Conservation (phyloP, 2,888 invertebrate genomes). For the Nasonovia ribisnigri region DNA sequence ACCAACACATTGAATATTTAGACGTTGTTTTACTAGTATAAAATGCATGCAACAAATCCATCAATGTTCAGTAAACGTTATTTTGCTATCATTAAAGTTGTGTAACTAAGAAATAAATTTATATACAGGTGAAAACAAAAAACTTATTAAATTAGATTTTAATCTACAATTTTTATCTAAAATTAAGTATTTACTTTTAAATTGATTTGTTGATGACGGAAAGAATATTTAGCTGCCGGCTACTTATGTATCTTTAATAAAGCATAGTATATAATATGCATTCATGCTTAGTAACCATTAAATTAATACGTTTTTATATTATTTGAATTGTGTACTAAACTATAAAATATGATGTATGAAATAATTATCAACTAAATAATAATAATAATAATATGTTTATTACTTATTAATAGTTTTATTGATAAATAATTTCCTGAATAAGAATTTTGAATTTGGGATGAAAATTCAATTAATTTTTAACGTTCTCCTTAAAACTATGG, state of each 20-base stretch:
- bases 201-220: background rate
- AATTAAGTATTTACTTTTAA: background rate
- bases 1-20: background rate
- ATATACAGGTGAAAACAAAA: background rate
- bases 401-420: background rate
- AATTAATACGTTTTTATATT: background rate
- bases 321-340: background rate
- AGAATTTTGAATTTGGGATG: background rate
- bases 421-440: background rate
- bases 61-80: slow-evolving; percentile 4
- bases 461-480: background rate
- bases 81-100: background rate
- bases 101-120: background rate
- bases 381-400: background rate
- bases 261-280: background rate
- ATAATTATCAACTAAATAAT: background rate
- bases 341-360: background rate
- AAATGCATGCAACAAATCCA: background rate
- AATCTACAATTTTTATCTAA: background rate
- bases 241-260: background rate
- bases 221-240: background rate
- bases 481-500: background rate
- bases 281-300: background rate
- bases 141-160: background rate
- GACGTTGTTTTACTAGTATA: background rate